These are phyloP conservation scores for Etheostoma nigrum DNA, from an alignment of 2,797 vertebrate genomes.

Conservation along the genomic window DNA sequence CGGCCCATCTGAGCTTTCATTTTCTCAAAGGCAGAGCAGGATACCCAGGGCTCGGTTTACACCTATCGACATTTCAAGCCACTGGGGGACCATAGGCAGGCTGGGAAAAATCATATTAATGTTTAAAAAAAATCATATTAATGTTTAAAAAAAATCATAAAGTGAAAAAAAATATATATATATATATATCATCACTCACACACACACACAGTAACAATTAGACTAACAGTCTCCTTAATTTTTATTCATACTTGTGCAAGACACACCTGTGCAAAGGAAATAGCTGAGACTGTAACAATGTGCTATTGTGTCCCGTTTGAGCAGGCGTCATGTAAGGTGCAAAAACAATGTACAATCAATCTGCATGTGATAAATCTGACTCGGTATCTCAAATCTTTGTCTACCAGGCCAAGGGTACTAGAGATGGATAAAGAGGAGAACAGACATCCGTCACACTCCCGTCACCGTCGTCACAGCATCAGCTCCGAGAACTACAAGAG, in stretches of 20 bases:
- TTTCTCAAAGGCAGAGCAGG: no score
- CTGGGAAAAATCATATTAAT: no score
- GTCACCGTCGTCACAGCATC: slow-evolving; percentile 85
- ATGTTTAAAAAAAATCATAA: no score
- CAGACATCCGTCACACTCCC: slow-evolving; percentile 86
- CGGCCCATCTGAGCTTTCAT: no score
- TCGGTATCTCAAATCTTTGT: not conserved
- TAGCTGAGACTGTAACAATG: not conserved
- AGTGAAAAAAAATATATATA: no score
- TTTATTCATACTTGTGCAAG: not conserved
- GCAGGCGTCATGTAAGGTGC: not conserved
- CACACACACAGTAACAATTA: not conserved
- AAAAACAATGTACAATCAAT: not conserved
- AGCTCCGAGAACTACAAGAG: slow-evolving; percentile 94
- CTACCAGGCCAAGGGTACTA: slow-evolving; percentile 91
- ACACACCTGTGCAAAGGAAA: not conserved
- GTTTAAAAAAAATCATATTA: no score
- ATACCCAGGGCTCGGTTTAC: no score
- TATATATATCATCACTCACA: no score
- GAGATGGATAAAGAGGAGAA: slow-evolving; percentile 99
- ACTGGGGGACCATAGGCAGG: no score
- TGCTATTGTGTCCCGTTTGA: not conserved
- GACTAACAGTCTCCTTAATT: not conserved
- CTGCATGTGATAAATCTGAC: slow-evolving; percentile 13
- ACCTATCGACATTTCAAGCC: no score